phyloP scores from a whole-genome alignment of 2,797 vertebrate genomes.

The Sphenodon punctatus region DNA sequence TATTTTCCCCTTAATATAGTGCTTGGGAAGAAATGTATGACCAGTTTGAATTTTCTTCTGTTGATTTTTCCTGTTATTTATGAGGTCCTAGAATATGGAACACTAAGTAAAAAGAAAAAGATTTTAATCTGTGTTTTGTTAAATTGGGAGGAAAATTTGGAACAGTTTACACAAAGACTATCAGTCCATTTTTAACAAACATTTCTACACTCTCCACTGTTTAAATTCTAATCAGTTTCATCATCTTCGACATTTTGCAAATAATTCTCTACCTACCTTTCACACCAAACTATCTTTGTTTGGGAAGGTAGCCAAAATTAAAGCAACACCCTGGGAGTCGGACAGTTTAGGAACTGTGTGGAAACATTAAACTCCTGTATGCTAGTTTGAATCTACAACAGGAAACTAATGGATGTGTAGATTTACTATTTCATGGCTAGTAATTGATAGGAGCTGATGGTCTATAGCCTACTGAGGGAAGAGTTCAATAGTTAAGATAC shows the following conservation, averaged over 20 bases:
- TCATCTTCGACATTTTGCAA: not conserved
- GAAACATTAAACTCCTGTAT: constrained; percentile 7
- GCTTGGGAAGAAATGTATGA: not conserved
- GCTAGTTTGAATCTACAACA: constrained; percentile 24
- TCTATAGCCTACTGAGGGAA: constrained; percentile 3
- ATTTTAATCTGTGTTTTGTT: not conserved
- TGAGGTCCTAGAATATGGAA: not conserved
- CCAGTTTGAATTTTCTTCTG: not conserved
- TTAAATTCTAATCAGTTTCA: not conserved
- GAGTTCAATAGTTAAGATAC: constrained; percentile 7
- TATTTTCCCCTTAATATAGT: not conserved
- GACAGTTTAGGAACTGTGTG: not conserved
- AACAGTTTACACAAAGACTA: not conserved
- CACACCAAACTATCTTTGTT: not conserved
- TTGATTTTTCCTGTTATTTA: not conserved
- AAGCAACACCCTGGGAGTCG: not conserved
- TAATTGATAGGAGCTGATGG: not conserved
- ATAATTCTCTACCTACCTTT: not conserved
- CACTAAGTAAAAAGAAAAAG: not conserved
- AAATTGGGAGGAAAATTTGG: not conserved
- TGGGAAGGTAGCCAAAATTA: not conserved
- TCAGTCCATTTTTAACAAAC: not conserved
- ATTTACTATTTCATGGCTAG: constrained; percentile 1
- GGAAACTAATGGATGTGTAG: not conserved
- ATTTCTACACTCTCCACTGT: not conserved